Evolutionary conservation across 2,797 vertebrate genomes (phyloP), one percentile per base, ranked within the genome.

Genomic region (Peromyscus eremicus): DNA sequence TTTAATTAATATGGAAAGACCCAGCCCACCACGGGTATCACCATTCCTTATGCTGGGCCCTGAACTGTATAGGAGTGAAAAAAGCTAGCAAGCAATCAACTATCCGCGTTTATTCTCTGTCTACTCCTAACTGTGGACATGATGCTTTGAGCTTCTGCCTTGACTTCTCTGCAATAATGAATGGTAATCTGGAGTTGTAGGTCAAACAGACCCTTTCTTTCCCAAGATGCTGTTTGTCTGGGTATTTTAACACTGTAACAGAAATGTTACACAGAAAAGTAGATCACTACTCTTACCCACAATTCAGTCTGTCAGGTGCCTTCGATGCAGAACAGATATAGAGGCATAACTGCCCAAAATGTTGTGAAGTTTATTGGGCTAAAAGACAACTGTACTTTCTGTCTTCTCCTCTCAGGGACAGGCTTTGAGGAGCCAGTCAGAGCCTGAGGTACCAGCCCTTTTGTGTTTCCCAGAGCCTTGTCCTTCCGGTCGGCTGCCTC

Each of bases 81-180:
- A 57, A 57, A 55, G n/a, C 19, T 57, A 57, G 68, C 68, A 73
- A 57, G 25, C 68, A 57, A 19, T 4, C 13, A 6, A 11, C 34
- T 40, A 5, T 21, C 32, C 0, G 3, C 29, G 14, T 55, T 87
- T 68, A 43, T 49, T 40, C 14, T 55, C 68, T 87, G 34, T 57
- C 68, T 71, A 3, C n/a, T 37, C n/a, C 40, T 55, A 7, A 5
- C n/a, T 7, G n/a, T 5, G 5, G 5, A n/a, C 17, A 1, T 6
- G 49, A 55, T 16, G 23, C 68, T 57, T 11, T 57, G 49, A 29
- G 14, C 14, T 71, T 21, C 66, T 84, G 60, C 66, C 49, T 40
- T 37, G 23, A 29, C 8, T 87, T 29, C 23, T 9, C 34, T n/a
- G 34, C 23, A 55, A 27, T 55, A 29, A 87, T 29, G 23, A 57